phyloP scores from a whole-genome alignment of 2,888 invertebrate genomes.

The Oscheius sp. region DNA sequence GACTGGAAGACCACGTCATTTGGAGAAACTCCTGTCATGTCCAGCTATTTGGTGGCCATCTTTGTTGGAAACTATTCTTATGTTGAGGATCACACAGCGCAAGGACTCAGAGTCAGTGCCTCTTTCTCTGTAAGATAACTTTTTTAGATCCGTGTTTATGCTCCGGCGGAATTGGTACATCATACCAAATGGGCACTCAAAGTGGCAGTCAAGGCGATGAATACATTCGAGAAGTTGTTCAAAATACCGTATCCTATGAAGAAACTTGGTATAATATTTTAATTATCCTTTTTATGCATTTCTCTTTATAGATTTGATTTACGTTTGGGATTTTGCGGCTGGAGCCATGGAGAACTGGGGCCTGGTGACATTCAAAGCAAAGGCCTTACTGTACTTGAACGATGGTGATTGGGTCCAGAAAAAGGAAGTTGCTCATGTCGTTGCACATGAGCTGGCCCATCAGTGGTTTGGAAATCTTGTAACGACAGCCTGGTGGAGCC shows the following conservation, averaged over 20 bases:
- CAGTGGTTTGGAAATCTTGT: constrained; percentile 74
- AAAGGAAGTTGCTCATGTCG: constrained; percentile 83
- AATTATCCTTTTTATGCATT: no score
- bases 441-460: constrained; percentile 73
- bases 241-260: constrained; percentile 86
- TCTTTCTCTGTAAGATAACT: no score
- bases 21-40: constrained; percentile 80
- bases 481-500: constrained; percentile 73
- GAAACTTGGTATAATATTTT: constrained; percentile 81
- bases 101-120: not conserved
- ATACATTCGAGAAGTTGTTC: constrained; percentile 83
- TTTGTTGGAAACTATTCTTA: constrained; percentile 84
- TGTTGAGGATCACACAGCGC: not conserved
- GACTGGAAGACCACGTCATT: constrained; percentile 79
- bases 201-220: constrained; percentile 76
- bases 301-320: not conserved
- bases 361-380: constrained; percentile 86
- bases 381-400: constrained; percentile 81
- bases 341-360: constrained; percentile 98
- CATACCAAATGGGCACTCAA: constrained; percentile 80
- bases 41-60: constrained; percentile 88
- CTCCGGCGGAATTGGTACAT: constrained; percentile 79
- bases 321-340: constrained; percentile 75
- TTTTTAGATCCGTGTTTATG: not conserved
- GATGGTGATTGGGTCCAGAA: constrained; percentile 82